Conservation (phyloP, 2,888 invertebrate genomes). For the Bugula neritina region DNA sequence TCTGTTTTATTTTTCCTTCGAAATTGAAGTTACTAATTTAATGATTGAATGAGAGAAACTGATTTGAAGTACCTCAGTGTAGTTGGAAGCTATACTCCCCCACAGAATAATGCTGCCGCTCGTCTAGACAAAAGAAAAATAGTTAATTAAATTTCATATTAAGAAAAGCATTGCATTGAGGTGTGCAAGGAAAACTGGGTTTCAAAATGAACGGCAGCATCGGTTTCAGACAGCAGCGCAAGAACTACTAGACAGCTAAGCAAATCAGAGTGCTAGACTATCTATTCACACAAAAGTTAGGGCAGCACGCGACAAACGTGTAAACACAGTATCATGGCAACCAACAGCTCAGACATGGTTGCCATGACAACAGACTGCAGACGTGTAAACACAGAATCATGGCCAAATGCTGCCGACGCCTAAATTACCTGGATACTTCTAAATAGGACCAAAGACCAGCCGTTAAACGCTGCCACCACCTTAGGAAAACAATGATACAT, state of each 20-base stretch:
- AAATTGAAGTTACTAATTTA: no score
- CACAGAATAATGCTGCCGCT: conserved; percentile 35
- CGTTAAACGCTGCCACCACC: conserved; percentile 23
- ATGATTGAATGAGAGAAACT: no score
- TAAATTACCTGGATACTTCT: conserved; percentile 24
- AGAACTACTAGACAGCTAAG: background rate
- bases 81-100: conserved; percentile 67
- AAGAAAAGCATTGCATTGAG: no score
- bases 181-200: no score
- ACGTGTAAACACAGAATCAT: background rate
- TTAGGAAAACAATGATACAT: conserved; percentile 18
- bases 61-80: conserved; percentile 57
- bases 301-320: no score
- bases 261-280: conserved; percentile 25
- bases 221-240: background rate
- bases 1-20: no score
- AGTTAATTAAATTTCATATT: background rate
- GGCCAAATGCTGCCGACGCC: background rate
- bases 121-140: conserved; percentile 33
- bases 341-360: conserved; percentile 14
- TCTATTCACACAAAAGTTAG: background rate
- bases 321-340: no score
- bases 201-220: background rate
- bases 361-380: background rate
- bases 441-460: conserved; percentile 27